Evolutionary conservation across 2,797 vertebrate genomes (phyloP).

Genomic region (Enoplosus armatus): DNA sequence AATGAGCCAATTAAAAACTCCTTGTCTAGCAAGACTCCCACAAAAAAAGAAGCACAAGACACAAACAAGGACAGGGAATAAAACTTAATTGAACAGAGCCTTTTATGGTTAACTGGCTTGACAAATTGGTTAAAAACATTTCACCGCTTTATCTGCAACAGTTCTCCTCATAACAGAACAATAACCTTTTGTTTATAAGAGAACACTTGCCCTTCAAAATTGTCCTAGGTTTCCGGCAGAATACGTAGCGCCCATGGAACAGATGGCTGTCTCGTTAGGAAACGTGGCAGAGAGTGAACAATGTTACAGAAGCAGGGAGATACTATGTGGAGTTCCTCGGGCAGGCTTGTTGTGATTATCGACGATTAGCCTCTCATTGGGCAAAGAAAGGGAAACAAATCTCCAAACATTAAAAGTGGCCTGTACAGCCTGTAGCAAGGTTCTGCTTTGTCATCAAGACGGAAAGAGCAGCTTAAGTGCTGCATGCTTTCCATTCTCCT

Average conservation of each 20-base stretch:
- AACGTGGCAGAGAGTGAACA: slow-evolving; percentile 39
- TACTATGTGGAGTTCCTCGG: slow-evolving; percentile 40
- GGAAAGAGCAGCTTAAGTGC: slow-evolving; percentile 37
- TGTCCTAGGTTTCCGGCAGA: background rate
- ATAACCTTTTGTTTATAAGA: slow-evolving; percentile 11
- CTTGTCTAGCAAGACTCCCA: slow-evolving; percentile 4
- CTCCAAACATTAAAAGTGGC: slow-evolving; percentile 39
- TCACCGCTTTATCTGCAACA: background rate
- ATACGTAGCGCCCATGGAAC: slow-evolving; percentile 36
- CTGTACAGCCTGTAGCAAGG: slow-evolving; percentile 58
- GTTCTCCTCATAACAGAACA: background rate
- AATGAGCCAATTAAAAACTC: slow-evolving; percentile 64
- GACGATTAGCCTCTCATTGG: slow-evolving; percentile 70
- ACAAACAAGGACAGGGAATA: slow-evolving; percentile 41
- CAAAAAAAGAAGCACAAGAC: background rate
- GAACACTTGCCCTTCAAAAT: slow-evolving; percentile 32
- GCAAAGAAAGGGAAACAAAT: slow-evolving; percentile 51
- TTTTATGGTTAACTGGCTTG: slow-evolving; percentile 40
- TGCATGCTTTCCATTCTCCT: slow-evolving; percentile 30
- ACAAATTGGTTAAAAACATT: slow-evolving; percentile 49
- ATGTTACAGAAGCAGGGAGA: slow-evolving; percentile 34
- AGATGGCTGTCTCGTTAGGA: slow-evolving; percentile 66
- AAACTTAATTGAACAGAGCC: slow-evolving; percentile 38
- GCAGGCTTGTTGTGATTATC: slow-evolving; percentile 71
- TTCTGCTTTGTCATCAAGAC: slow-evolving; percentile 61